Evolutionary conservation across 2,797 vertebrate species (phyloP), one percentile per base, ranked within the genome.

Genomic region (Enteromius treurensis): DNA sequence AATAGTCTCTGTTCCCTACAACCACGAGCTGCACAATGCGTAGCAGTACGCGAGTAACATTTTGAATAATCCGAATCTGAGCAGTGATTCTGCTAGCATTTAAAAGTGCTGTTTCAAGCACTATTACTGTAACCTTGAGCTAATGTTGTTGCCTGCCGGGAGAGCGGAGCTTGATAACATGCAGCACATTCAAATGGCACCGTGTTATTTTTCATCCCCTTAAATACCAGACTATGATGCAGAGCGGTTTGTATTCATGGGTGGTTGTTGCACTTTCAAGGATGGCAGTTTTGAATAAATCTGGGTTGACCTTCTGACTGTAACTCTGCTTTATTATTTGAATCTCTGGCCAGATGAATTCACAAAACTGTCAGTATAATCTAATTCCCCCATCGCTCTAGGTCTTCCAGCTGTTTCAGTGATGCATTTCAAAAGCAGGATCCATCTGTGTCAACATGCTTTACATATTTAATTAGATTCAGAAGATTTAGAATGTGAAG

Each of bases 251-350:
- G 86, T 77, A 83, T 79, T 79, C 81, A 78, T 82, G 74, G 82
- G 86, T 84, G 89, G 90, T 76, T 87, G 86, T 88, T 91, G 85
- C 80, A 79, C 89, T 92, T 90, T 93, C 92, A 94, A 93, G 92
- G 92, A 91, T 91, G 84, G 88, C 88, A 88, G 85, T 74, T 87
- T 77, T 92, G 92, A 93, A 94, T 92, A 93, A 94, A 94, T 91
- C 91, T 88, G 88, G 87, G 88, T 85, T 93, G 93, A 94, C 93
- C 94, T 94, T 94, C 92, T 91, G 92, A 90, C 90, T 88, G 89
- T 90, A 81, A 85, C 86, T 90, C 86, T 85, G 65, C 88, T 79
- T 92, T 92, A 88, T 83, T 84, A 79, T 89, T 92, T 93, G 93
- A 94, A 93, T 92, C 92, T 92, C 90, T 91, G 89, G 90, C 89